Evolutionary conservation across 2,888 invertebrate genomes (phyloP).

Genomic region (Lasioglossum pauxillum): DNA sequence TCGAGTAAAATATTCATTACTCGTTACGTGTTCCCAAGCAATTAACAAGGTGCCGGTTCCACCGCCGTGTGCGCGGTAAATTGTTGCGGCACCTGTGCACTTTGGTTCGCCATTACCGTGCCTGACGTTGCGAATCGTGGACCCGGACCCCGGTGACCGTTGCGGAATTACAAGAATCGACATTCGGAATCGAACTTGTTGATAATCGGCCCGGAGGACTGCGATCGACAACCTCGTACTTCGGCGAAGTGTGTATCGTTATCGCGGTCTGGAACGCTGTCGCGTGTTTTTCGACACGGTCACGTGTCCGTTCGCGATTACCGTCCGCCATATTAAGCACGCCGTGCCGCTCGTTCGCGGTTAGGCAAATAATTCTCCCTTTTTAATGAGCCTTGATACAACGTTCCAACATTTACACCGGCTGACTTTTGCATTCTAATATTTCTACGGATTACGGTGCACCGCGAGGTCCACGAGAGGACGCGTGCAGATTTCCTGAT

Average conservation of each 20-base stretch:
- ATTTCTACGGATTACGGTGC: slow-evolving; percentile 10
- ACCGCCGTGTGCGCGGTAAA: not conserved
- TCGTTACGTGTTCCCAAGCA: slow-evolving; percentile 16
- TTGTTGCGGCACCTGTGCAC: slow-evolving; percentile 7
- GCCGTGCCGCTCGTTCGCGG: not conserved
- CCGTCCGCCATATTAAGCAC: slow-evolving; percentile 27
- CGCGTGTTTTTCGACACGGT: slow-evolving; percentile 62
- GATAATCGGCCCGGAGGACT: not conserved
- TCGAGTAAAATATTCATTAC: slow-evolving; percentile 29
- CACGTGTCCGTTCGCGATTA: slow-evolving; percentile 60
- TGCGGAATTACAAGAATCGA: not conserved
- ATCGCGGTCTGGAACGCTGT: slow-evolving; percentile 13
- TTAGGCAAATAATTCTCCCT: slow-evolving; percentile 47
- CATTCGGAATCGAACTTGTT: slow-evolving; percentile 22
- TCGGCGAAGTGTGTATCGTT: slow-evolving; percentile 12
- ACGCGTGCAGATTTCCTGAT: slow-evolving; percentile 35
- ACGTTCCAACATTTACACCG: slow-evolving; percentile 23
- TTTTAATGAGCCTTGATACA: slow-evolving; percentile 53
- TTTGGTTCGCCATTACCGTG: slow-evolving; percentile 10
- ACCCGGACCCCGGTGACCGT: not conserved
- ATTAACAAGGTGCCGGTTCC: slow-evolving; percentile 20
- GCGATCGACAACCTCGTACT: slow-evolving; percentile 13
- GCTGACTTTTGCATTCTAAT: slow-evolving; percentile 6
- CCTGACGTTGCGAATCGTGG: not conserved
- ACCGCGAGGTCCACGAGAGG: slow-evolving; percentile 1